Evolutionary conservation across 2,888 invertebrate genomes (phyloP).

Genomic region (Phymatocera aterrima): DNA sequence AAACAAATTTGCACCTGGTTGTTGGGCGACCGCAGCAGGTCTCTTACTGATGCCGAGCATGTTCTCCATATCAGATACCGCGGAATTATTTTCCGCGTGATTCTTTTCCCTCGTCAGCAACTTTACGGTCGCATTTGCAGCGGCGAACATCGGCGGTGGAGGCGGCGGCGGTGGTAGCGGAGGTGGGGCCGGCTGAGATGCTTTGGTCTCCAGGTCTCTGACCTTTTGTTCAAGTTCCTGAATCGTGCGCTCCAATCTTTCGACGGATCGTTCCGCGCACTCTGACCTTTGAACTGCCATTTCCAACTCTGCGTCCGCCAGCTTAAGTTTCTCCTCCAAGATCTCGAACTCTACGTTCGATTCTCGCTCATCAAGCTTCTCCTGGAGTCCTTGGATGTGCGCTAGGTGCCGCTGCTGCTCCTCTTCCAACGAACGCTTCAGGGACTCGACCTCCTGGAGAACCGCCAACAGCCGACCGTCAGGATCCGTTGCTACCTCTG

Average conservation of each 20-base stretch:
- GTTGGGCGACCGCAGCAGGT: slow-evolving; percentile 77
- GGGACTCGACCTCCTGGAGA: slow-evolving; percentile 80
- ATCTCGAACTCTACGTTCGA: slow-evolving; percentile 82
- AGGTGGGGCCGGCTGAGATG: slow-evolving; percentile 67
- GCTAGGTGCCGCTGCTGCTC: slow-evolving; percentile 78
- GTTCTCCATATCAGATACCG: slow-evolving; percentile 78
- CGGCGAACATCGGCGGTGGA: slow-evolving; percentile 66
- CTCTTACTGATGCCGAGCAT: slow-evolving; percentile 78
- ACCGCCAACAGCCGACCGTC: slow-evolving; percentile 75
- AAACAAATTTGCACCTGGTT: slow-evolving; percentile 73
- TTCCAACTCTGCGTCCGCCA: slow-evolving; percentile 83
- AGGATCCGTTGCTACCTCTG: slow-evolving; percentile 78
- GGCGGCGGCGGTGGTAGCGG: slow-evolving; percentile 76
- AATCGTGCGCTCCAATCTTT: slow-evolving; percentile 64
- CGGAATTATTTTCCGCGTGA: slow-evolving; percentile 62
- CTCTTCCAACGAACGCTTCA: slow-evolving; percentile 80
- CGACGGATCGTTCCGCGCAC: slow-evolving; percentile 75
- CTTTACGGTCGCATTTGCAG: slow-evolving; percentile 64
- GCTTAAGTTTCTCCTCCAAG: slow-evolving; percentile 82
- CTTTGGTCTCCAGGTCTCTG: slow-evolving; percentile 63
- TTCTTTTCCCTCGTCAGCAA: slow-evolving; percentile 68
- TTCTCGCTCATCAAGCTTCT: slow-evolving; percentile 81
- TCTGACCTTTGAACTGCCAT: slow-evolving; percentile 80
- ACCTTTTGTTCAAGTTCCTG: slow-evolving; percentile 62
- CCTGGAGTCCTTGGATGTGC: slow-evolving; percentile 80